Evolutionary conservation across 1,140 invertebrate genomes (phyloP), one percentile per base, ranked within the genome.

Genomic region (Latrodectus geometricus): DNA sequence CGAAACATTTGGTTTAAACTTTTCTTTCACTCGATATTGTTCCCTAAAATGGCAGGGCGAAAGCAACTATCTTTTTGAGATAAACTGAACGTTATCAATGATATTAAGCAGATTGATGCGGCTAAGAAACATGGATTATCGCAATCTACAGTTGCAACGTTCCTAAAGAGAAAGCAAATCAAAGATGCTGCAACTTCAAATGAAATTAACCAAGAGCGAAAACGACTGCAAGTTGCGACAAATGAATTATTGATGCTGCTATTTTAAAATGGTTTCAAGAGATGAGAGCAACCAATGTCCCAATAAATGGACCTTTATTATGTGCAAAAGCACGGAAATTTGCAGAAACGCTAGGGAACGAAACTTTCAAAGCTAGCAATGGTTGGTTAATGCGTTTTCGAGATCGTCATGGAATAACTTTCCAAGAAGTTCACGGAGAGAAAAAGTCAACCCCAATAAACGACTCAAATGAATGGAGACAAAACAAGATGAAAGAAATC

Each of bases 311-410:
- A 49, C 23, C 70, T n/a, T 73, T 73, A n/a, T 73, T 73, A 73
- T 73, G 70, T 49, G 48, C 70, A 73, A 11, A 73, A 73, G 23
- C 70, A 73, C 70, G 70, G 23, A 73, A 73, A 73, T 73, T 73
- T 49, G 70, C 70, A 73, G 70, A 8, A 73, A 73, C 49, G 70
- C 70, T 73, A 73, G 70, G 70, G 70, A 49, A 73, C 70, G 70
- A 73, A 73, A 73, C 48, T 73, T 73, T 73, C n/a, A 73, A 73
- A 73, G 70, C 70, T 73, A 73, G 70, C 12, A 73, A 73, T 73
- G 23, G 70, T 73, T 73, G 70, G 70, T n/a, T 73, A 73, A 73
- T 73, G 70, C 70, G 70, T 73, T 73, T 73, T 73, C 70, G 70
- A n/a, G 70, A 73, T 73, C 70, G 70, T 15, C 70, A 73, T 50